Percentiles rank a stretch among this genome's conserved stretches.
These are phyloP conservation scores for Gobio gobio DNA, from an alignment of 2,113 vertebrate genomes.

Conservation along the genomic window DNA sequence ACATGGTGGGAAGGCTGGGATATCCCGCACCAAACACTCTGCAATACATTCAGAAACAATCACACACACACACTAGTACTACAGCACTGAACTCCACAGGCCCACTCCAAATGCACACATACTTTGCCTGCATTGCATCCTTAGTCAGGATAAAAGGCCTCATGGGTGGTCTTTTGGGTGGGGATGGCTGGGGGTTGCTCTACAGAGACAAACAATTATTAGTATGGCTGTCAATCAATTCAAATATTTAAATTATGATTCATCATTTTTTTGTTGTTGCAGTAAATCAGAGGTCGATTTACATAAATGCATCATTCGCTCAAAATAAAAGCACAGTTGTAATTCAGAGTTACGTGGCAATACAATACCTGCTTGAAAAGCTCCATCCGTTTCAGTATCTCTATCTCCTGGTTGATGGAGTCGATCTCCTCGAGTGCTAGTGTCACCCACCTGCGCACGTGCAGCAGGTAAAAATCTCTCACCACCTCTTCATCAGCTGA, in stretches of 20 bases:
- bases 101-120: not conserved
- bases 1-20: constrained; percentile 90
- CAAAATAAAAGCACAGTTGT: not conserved
- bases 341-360: too few species aligned
- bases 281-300: not conserved
- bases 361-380: constrained; percentile 71
- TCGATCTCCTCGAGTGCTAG: constrained; percentile 89
- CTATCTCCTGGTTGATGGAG: constrained; percentile 89
- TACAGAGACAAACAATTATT: constrained; percentile 32
- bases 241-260: not conserved
- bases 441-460: constrained; percentile 82
- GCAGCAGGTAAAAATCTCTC: constrained; percentile 86
- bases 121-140: constrained; percentile 84
- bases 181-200: constrained; percentile 60
- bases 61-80: not conserved
- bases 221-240: not conserved
- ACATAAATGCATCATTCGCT: not conserved
- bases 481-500: constrained; percentile 85
- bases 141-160: constrained; percentile 92
- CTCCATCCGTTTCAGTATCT: constrained; percentile 83
- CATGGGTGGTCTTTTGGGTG: constrained; percentile 72
- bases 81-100: not conserved
- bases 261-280: not conserved
- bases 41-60: constrained; percentile 38
- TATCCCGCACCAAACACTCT: constrained; percentile 95